A percentile compares a stretch with the other conserved stretches of the same genome.
These are phyloP conservation scores for Oxycera nigricornis DNA, from an alignment of 2,888 invertebrate species.

Conservation along the genomic window DNA sequence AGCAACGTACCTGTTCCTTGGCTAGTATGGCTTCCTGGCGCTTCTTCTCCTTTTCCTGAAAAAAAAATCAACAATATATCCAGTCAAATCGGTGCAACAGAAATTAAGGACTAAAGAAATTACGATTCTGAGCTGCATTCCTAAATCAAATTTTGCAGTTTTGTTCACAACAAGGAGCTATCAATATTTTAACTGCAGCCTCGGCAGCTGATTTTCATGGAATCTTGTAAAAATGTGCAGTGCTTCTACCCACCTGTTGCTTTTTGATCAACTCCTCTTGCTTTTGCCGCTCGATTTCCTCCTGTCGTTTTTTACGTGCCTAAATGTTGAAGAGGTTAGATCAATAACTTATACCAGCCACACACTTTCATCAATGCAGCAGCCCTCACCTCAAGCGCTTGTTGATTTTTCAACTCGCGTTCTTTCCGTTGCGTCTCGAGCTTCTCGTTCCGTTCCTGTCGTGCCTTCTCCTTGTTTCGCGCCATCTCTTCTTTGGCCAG, in stretches of 20 bases:
- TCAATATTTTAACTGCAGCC: background rate
- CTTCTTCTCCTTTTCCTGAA: constrained; percentile 90
- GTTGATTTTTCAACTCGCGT: constrained; percentile 82
- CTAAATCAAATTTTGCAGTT: no score
- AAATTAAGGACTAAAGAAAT: no score
- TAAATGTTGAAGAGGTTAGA: constrained; percentile 58
- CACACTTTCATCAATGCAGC: constrained; percentile 46
- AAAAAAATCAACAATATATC: no score
- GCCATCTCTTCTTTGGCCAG: constrained; percentile 72
- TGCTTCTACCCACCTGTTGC: constrained; percentile 73
- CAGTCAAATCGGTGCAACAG: background rate
- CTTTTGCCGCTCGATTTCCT: constrained; percentile 83
- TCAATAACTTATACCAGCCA: background rate
- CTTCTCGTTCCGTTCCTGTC: constrained; percentile 76
- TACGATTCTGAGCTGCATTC: no score
- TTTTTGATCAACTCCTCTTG: constrained; percentile 84
- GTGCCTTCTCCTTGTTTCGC: constrained; percentile 65
- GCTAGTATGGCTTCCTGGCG: constrained; percentile 86
- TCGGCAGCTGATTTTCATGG: no score
- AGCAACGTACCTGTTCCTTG: constrained; percentile 83
- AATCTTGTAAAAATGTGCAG: background rate
- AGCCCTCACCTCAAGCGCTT: constrained; percentile 87
- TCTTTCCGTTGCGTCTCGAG: constrained; percentile 84
- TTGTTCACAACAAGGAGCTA: no score
- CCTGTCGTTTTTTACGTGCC: constrained; percentile 86